Percentiles rank a stretch among this genome's conserved stretches.
These are phyloP conservation scores for Melolontha melolontha DNA, from an alignment of 2,888 invertebrate species.

Conservation along the genomic window DNA sequence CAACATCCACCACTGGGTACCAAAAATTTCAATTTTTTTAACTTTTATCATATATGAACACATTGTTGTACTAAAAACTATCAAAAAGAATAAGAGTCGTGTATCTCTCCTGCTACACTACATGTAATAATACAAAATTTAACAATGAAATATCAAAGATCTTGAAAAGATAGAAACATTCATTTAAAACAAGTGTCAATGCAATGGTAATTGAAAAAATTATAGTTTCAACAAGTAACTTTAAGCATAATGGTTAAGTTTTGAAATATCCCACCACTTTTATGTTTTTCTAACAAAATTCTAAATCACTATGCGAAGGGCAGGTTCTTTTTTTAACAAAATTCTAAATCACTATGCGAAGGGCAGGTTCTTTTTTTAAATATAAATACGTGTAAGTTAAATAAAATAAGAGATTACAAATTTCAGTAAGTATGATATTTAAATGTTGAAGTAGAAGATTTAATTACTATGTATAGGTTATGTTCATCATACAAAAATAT, in stretches of 20 bases:
- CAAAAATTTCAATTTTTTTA: slow-evolving; percentile 3
- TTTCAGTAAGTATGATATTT: slow-evolving; percentile 1
- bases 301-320: background rate
- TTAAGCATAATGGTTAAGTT: background rate
- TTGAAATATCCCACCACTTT: slow-evolving; percentile 29
- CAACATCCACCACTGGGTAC: slow-evolving; percentile 14
- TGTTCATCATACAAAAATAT: slow-evolving; percentile 20
- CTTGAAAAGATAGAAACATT: background rate
- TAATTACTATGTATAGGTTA: background rate
- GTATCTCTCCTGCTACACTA: slow-evolving; percentile 30
- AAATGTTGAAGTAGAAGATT: background rate
- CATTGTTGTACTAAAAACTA: slow-evolving; percentile 30
- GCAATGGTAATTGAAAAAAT: too few species aligned
- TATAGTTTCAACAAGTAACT: background rate
- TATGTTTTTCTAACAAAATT: slow-evolving; percentile 4
- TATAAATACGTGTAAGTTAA: too few species aligned
- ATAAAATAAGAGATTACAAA: background rate
- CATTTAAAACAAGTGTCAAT: too few species aligned
- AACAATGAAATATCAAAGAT: background rate
- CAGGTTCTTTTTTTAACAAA: background rate
- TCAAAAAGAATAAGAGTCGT: slow-evolving; percentile 27
- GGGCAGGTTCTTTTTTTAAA: background rate
- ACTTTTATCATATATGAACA: slow-evolving; percentile 30
- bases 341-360: background rate
- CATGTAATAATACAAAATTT: slow-evolving; percentile 20